Percentiles rank a stretch among this genome's conserved stretches.
Evolutionary conservation across 2,797 vertebrate genomes (phyloP).

Genomic region (Hypotaenidia okinawae): DNA sequence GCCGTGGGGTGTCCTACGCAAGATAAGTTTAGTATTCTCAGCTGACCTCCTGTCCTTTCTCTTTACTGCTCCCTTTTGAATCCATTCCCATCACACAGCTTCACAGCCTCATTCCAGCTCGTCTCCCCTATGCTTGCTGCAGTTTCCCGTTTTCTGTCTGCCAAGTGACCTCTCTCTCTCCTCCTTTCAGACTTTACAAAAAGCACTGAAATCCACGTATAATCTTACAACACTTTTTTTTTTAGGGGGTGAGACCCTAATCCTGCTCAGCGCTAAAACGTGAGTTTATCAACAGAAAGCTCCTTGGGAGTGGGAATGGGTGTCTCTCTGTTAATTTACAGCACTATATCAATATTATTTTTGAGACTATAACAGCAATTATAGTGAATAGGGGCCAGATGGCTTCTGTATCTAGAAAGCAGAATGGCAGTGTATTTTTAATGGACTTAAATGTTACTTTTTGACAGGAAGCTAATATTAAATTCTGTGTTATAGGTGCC

Average conservation of each 20-base stretch:
- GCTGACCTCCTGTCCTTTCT: conserved; percentile 68
- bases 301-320: conserved; percentile 16
- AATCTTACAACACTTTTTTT: not conserved
- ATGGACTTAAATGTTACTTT: conserved; percentile 73
- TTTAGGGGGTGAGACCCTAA: not conserved
- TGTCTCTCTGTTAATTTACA: conserved; percentile 44
- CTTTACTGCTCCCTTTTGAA: conserved; percentile 65
- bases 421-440: conserved; percentile 73
- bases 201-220: not conserved
- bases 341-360: conserved; percentile 63
- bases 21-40: conserved; percentile 68
- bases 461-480: conserved; percentile 71
- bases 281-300: conserved; percentile 3
- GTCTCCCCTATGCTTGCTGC: conserved; percentile 39
- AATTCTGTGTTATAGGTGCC: conserved; percentile 66
- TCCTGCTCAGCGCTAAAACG: not conserved
- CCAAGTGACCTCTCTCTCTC: conserved; percentile 50
- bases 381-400: conserved; percentile 67
- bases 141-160: conserved; percentile 55
- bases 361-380: conserved; percentile 61
- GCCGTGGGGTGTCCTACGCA: conserved; percentile 38
- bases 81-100: conserved; percentile 67
- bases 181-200: conserved; percentile 26
- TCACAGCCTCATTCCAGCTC: conserved; percentile 61
- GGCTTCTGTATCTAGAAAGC: conserved; percentile 66